Evolutionary conservation across 2,888 invertebrate species (phyloP), one percentile per base, ranked within the genome.

Genomic region (Stenotaenia linearis): DNA sequence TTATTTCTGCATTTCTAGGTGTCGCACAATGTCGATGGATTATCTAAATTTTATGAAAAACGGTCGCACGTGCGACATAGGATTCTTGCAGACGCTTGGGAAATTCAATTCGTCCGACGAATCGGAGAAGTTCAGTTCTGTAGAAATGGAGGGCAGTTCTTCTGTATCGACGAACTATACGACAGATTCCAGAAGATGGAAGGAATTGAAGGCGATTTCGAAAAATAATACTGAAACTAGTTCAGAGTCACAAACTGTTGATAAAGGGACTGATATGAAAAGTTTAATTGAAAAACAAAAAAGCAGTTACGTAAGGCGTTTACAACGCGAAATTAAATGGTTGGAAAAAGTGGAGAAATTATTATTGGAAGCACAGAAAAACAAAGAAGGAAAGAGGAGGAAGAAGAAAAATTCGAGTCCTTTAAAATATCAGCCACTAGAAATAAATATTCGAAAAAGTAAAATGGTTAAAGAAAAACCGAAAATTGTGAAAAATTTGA

Each of bases 301-400:
- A 23, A 15, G 69, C 6, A 40, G 56, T 32, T 79, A 80, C 75
- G 75, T 80, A 18, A 35, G 78, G 5, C 40, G 61, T 32, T 40
- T 80, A 12, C 40, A 79, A 23, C 74, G 74, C 21, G 80, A 80
- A 35, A 61, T 80, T 18, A 37, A 74, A n/a, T 80, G 80, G 80
- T 28, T 80, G 75, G 79, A 80, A 37, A 61, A 69, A 30, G 50
- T 80, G 18, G 80, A 80, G 30, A 78, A 50, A 78, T n/a, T 28
- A 1, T 50, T 50, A 28, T 45, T 25, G 78, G 78, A 50, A 25
- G 56, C 78, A 1, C 56, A 40, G 18, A 37, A 37, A 37, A 37
- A 37, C n/a, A n/a, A n/a, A n/a, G n/a, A n/a, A 37, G 9, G 12
- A 37, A 37, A 37, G 1, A 5, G 1, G 6, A 9, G 9, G 78